Conservation (phyloP, 1,140 invertebrate species). For the Trinorchestia longiramus region DNA sequence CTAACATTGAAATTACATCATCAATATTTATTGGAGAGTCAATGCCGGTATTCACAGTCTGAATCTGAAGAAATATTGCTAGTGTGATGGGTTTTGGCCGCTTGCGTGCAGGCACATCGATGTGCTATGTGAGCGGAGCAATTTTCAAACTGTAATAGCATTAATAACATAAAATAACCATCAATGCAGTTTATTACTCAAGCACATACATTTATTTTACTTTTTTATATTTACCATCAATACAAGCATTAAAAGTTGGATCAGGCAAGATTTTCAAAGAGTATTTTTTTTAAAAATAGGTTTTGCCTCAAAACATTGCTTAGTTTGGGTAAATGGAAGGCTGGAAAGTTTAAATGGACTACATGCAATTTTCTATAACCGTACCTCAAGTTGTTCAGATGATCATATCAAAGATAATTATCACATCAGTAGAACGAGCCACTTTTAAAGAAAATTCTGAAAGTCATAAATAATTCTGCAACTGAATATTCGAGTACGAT, state of each 20-base stretch:
- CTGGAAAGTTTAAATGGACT: no score
- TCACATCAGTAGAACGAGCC: no score
- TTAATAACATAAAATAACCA: neutral
- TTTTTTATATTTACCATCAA: neutral
- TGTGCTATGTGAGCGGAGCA: neutral
- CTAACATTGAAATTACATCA: slow-evolving; percentile 13
- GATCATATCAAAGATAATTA: no score
- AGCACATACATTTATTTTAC: neutral
- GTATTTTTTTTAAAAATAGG: neutral
- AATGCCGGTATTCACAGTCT: neutral
- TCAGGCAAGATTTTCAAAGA: neutral
- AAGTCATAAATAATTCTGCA: no score
- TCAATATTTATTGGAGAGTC: slow-evolving; percentile 21
- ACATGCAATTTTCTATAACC: no score
- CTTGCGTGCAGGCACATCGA: neutral
- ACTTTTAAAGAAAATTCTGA: no score
- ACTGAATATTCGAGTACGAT: no score
- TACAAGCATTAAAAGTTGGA: neutral
- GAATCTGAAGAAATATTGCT: neutral
- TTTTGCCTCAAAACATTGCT: no score
- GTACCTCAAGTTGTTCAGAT: no score
- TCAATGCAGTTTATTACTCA: neutral
- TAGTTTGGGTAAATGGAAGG: no score
- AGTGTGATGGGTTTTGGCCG: neutral
- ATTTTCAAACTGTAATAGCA: neutral